A percentile compares a stretch with the other conserved stretches of the same genome.
These are phyloP conservation scores for Hydroisotoma schaefferi DNA, from an alignment of 2,888 invertebrate species.

Conservation along the genomic window DNA sequence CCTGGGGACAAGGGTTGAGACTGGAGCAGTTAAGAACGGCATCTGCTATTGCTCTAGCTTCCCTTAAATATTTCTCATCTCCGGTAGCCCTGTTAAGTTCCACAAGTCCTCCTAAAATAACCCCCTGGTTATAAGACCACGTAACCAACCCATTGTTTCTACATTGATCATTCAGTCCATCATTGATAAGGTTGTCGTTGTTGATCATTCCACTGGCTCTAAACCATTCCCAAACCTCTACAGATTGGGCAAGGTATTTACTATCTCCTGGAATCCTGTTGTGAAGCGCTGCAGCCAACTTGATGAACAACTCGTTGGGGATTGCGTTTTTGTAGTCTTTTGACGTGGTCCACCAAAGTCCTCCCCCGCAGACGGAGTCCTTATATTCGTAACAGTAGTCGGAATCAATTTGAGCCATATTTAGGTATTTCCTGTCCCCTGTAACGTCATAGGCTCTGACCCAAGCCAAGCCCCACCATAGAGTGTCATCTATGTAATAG, in stretches of 20 bases:
- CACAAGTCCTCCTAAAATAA: slow-evolving; percentile 41
- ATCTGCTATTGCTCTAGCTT: slow-evolving; percentile 42
- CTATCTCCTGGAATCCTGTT: slow-evolving; percentile 37
- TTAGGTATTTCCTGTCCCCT: slow-evolving; percentile 37
- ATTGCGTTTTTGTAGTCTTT: slow-evolving; percentile 41
- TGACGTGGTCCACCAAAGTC: slow-evolving; percentile 32
- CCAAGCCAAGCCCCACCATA: slow-evolving; percentile 44
- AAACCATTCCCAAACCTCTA: slow-evolving; percentile 42
- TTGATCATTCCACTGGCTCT: slow-evolving; percentile 39
- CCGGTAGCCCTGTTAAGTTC: slow-evolving; percentile 36
- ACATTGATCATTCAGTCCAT: slow-evolving; percentile 39
- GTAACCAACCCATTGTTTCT: slow-evolving; percentile 34
- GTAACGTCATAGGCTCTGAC: slow-evolving; percentile 36
- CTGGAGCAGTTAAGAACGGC: slow-evolving; percentile 31
- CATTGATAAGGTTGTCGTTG: slow-evolving; percentile 38
- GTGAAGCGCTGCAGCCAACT: slow-evolving; percentile 39
- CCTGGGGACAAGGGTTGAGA: slow-evolving; percentile 37
- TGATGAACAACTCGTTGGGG: slow-evolving; percentile 43
- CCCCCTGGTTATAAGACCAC: slow-evolving; percentile 46
- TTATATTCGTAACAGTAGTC: slow-evolving; percentile 37
- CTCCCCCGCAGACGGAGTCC: slow-evolving; percentile 37
- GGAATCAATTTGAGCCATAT: slow-evolving; percentile 41
- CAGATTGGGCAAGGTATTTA: slow-evolving; percentile 30
- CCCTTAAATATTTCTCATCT: slow-evolving; percentile 21
- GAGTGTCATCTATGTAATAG: slow-evolving; percentile 31